Evolutionary conservation across 1,140 invertebrate genomes (phyloP).

Genomic region (Apis laboriosa): DNA sequence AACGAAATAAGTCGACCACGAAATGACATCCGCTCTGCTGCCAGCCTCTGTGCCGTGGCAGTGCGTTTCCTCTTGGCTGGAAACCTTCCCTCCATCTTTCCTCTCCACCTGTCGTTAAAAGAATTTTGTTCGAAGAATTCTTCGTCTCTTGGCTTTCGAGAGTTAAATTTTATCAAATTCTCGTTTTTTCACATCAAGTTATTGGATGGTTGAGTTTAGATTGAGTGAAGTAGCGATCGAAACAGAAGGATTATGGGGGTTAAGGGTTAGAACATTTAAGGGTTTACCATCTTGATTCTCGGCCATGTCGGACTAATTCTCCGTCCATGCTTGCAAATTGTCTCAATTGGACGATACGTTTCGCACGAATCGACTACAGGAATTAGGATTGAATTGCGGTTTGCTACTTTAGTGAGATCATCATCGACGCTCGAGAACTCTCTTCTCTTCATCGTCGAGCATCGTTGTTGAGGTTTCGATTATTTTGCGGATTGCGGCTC

Average conservation of each 20-base stretch:
- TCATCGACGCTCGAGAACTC: neutral
- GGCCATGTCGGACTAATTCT: neutral
- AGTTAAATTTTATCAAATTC: neutral
- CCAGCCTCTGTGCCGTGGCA: constrained; percentile 54
- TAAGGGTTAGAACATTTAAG: too few species aligned
- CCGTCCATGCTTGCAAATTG: neutral
- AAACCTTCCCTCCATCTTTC: constrained; percentile 33
- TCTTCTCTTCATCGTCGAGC: neutral
- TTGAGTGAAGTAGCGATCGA: too few species aligned
- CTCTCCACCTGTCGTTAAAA: constrained; percentile 58
- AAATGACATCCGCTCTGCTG: constrained; percentile 78
- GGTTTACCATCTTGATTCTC: too few species aligned
- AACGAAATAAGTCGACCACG: constrained; percentile 78
- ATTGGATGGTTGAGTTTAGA: too few species aligned
- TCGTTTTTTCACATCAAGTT: too few species aligned
- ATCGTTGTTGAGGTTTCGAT: neutral
- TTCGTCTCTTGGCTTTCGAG: neutral
- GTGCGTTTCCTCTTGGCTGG: constrained; percentile 61
- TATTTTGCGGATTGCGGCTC: neutral
- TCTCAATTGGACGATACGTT: neutral
- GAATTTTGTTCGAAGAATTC: constrained; percentile 27
- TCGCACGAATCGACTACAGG: neutral
- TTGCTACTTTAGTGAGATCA: neutral
- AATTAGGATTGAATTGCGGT: neutral
- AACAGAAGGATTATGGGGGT: too few species aligned